Evolutionary conservation across 1,140 invertebrate species (phyloP).

Genomic region (Drosophila bocki): DNA sequence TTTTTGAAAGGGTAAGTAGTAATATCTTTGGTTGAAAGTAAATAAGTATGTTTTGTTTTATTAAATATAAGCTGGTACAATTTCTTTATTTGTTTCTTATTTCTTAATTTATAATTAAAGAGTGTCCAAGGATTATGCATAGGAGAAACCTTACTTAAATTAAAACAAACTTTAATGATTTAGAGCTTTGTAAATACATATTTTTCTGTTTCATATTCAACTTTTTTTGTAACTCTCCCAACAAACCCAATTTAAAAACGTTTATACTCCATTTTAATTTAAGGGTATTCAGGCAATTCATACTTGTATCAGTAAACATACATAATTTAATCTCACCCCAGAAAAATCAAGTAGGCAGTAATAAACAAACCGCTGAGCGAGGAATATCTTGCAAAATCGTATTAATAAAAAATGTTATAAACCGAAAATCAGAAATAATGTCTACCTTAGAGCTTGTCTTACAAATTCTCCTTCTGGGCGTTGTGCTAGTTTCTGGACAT

Average conservation of each 20-base stretch:
- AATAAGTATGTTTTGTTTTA: no score
- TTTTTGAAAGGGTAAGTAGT: background rate
- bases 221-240: background rate
- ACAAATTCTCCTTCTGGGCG: conserved; percentile 11
- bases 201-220: background rate
- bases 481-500: conserved; percentile 10
- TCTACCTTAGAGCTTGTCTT: background rate
- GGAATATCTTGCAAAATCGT: background rate
- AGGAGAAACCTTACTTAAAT: background rate
- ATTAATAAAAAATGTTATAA: background rate
- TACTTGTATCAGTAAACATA: background rate
- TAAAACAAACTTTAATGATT: background rate
- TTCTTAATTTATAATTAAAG: no score
- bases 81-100: no score
- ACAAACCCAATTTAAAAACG: background rate
- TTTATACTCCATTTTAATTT: background rate
- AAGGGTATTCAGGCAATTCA: conserved; percentile 9
- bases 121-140: no score
- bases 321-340: conserved; percentile 4
- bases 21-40: no score
- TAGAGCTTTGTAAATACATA: background rate
- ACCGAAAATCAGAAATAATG: background rate
- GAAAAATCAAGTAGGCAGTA: conserved; percentile 6
- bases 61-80: no score
- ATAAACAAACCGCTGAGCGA: conserved; percentile 5